Base-by-base conservation (phyloP, 2,888 invertebrate genomes). In the Lasioglossum leucozonium region DNA sequence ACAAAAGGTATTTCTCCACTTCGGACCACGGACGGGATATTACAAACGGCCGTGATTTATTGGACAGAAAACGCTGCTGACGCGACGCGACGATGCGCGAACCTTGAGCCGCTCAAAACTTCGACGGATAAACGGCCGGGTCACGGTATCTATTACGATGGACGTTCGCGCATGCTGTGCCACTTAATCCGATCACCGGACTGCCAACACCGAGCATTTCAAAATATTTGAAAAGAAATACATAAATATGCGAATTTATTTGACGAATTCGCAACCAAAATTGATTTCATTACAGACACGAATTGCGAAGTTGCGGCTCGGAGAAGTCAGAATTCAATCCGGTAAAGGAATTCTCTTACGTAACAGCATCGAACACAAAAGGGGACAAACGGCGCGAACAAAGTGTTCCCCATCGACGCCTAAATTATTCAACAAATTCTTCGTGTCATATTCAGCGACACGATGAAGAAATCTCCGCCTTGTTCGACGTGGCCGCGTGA, bases 381-480 rank as follows among this genome's bases (percentile, higher is more conserved):
- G 55, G 55, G 26, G 22, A 30, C 42, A 72, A 65, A 65, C 65
- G 18, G 69, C 13, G 37, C 11, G 37, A 40, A 69, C 69, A 40
- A 22, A 37, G n/a, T 69, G 37, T 40, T 69, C 69, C 37, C 69
- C 69, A 40, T 69, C 69, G 16, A 40, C 47, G 22, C 44, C 71
- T 82, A 62, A 82, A 74, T 62, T 75, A 74, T 26, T 47, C 37
- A 78, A 47, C 72, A 73, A 84, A 72, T 71, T 51, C 30, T 55
- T 44, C 18, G 26, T 65, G 77, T 62, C 73, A 62, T 34, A 58
- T 26, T 30, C 71, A 75, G 34, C 51, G 37, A 22, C 47, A 13
- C 58, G 79, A 85, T 85, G 85, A 85, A 85, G 85, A 79, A 84
- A 85, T 85, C 76, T 58, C 58, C 85, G 73, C 72, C 67, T 79